A percentile compares a stretch with the other conserved stretches of the same genome.
phyloP scores from a whole-genome alignment of 2,797 vertebrate genomes.

The Lepidocolaptes lacrymiger region DNA sequence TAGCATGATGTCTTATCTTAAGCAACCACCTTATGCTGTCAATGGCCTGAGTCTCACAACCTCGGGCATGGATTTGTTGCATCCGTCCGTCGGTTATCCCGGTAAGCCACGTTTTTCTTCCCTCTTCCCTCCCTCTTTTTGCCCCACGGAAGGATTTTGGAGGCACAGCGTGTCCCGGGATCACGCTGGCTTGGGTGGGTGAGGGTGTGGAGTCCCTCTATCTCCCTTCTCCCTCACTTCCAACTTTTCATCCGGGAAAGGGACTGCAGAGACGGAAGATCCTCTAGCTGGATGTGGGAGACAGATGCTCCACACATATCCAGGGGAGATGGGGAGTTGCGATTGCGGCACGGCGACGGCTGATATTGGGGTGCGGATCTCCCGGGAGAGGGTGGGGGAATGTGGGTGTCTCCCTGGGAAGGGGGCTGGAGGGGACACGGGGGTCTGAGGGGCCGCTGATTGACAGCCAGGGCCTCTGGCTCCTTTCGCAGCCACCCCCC shows the following conservation, averaged over 20 bases:
- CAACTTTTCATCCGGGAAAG: neutral
- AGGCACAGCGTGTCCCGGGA: neutral
- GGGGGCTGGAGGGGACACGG: neutral
- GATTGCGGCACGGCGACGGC: neutral
- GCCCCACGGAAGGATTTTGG: neutral
- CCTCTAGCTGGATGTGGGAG: no score
- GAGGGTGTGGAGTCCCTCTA: neutral
- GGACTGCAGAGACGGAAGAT: neutral
- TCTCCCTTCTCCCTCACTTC: neutral
- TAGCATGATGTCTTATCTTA: slow-evolving; percentile 99
- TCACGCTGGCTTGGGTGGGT: neutral
- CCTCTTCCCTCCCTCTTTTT: neutral
- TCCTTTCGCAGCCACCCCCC: slow-evolving; percentile 87
- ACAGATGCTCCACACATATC: neutral
- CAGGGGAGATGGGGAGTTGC: neutral
- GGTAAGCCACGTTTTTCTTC: slow-evolving; percentile 80
- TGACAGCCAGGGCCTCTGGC: slow-evolving; percentile 60
- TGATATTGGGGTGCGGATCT: neutral
- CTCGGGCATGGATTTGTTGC: slow-evolving; percentile 96
- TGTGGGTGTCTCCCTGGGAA: rapidly evolving
- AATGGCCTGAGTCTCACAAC: slow-evolving; percentile 98
- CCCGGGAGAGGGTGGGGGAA: neutral
- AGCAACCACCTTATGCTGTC: slow-evolving; percentile 99
- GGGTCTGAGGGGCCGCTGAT: slow-evolving; percentile 3
- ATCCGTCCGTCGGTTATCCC: slow-evolving; percentile 96